Base-by-base conservation (phyloP, 1,140 invertebrate genomes). In the Drosophila mojavensis region DNA sequence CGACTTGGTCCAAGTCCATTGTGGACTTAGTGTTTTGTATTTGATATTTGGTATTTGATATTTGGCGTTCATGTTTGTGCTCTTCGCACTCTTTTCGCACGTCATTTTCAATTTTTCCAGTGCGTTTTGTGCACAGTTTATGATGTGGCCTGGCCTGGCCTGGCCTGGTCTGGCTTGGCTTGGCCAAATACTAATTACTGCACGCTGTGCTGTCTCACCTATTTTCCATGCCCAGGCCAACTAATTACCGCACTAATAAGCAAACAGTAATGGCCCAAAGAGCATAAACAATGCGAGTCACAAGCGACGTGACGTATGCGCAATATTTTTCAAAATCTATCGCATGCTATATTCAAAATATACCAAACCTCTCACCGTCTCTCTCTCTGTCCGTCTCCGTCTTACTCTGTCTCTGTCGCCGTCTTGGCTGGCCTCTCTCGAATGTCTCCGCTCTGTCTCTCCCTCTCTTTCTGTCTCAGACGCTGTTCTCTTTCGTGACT, bases 291-390 rank as follows among this genome's bases (percentile, higher is more conserved):
- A 33, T 5, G 10, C 15, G 3, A 15, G 7, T 54, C 9, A 6
- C 15, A 11, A 3, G 51, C 69, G 47, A 79, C 75, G 69, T 82
- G 69, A 66, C 79, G 79, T 68, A 81, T 81, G 58, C 75, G 79
- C 67, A 55, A 69, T 81, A 41, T 65, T 53, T 30, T 13, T 47
- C 24, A 39, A 66, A 66, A 66, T 36, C 17, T 80, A 74, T 84
- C 73, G 81, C 81, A 85, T 85, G 81, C 70, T 51, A 9, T 47
- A 24, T 24, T 2, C 17, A 9, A 47, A 47, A 45, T 45, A 45
- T 45, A n/a, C 13, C 43, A 45, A 17, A 17, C 6, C 28, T 45
- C 13, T 28, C 33, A 5, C 45, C 36, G 51, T 54, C 62, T 26
- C 26, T 30, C 13, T 10, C 39, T 33, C 13, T 24, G 20, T 33